A percentile compares a stretch with the other conserved stretches of the same genome.
Conservation (phyloP, 2,113 vertebrate genomes). For the human region DNA sequence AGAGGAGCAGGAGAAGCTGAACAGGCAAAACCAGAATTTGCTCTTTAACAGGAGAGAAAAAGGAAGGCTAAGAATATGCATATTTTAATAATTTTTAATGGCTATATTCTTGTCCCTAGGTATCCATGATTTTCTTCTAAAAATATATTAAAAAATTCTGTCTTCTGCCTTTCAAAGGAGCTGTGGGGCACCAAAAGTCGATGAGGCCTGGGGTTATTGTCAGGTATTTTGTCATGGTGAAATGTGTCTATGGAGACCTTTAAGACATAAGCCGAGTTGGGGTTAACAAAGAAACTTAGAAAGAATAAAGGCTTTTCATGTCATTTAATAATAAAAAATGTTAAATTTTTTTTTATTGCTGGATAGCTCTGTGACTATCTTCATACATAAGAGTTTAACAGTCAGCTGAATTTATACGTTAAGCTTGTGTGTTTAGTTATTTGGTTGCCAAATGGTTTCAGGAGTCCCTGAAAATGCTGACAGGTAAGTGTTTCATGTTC, state of each 20-base stretch:
- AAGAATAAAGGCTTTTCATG: conserved; percentile 4
- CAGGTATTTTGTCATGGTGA: neutral
- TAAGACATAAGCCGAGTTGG: neutral
- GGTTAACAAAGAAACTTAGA: neutral
- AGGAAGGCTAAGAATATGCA: neutral
- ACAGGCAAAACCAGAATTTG: neutral
- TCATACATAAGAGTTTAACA: neutral
- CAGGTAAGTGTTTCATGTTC: neutral
- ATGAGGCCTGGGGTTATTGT: neutral
- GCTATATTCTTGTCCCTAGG: neutral
- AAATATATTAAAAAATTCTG: neutral
- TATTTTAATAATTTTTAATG: neutral
- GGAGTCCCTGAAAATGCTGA: neutral
- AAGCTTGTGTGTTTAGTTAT: neutral
- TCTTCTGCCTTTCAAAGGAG: neutral
- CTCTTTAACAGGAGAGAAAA: neutral
- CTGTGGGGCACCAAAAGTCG: neutral
- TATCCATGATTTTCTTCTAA: neutral
- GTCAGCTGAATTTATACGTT: neutral
- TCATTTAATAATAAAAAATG: neutral
- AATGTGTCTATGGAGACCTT: neutral
- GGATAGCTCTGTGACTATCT: neutral
- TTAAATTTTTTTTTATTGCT: neutral
- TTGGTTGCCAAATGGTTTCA: neutral
- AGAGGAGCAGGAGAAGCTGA: neutral